These are phyloP conservation scores for Lithophane ornitopus DNA, from an alignment of 2,888 invertebrate genomes.

Conservation along the genomic window DNA sequence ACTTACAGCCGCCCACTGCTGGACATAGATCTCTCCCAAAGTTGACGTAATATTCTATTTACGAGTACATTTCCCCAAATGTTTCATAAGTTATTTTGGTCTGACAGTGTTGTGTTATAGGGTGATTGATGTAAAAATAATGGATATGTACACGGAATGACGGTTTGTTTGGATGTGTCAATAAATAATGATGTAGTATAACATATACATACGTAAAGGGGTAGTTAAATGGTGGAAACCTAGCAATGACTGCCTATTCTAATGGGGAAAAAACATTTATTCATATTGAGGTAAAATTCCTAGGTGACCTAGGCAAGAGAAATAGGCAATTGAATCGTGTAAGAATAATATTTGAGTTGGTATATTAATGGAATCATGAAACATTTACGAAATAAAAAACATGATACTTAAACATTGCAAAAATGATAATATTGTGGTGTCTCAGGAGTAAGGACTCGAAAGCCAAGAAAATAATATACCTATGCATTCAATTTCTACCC, in stretches of 20 bases:
- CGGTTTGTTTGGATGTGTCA: constrained; percentile 16
- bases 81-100: constrained; percentile 9
- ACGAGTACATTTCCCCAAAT: constrained; percentile 15
- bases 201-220: background rate
- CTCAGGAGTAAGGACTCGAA: no score
- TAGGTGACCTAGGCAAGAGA: background rate
- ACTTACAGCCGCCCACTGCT: background rate
- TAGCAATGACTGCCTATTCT: background rate
- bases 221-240: constrained; percentile 1
- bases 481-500: no score
- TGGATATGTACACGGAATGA: constrained; percentile 17
- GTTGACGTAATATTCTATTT: background rate
- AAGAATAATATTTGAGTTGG: no score
- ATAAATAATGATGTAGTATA: constrained; percentile 29
- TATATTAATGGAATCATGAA: no score
- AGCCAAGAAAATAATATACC: no score
- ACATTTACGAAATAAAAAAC: no score
- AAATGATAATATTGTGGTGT: no score
- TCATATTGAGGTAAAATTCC: background rate
- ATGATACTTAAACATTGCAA: no score
- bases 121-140: constrained; percentile 51
- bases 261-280: background rate
- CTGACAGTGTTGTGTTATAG: constrained; percentile 27
- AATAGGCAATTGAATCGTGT: background rate
- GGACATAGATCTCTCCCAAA: background rate